Base-by-base conservation (phyloP, 2,797 vertebrate species). In the Chelon labrosus region DNA sequence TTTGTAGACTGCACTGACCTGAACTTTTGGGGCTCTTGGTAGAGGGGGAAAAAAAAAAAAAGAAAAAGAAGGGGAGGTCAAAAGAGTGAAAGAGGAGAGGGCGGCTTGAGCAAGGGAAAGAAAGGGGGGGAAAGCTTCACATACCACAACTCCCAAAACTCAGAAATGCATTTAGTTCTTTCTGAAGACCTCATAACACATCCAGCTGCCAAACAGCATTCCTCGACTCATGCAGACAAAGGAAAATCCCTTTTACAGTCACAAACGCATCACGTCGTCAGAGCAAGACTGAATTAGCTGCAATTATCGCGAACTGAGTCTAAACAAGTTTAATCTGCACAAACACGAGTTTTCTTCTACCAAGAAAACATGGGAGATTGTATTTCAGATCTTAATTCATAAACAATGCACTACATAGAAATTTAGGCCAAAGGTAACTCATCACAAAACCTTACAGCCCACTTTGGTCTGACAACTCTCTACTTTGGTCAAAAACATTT, bases 121-220 rank as follows among this genome's bases (percentile, higher is more conserved):
- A 25, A 47, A 14, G 49, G 79, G 78, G 78, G 68, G 53, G 11
- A 12, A 60, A 63, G 66, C 53, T 80, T 71, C 83, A 82, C 90
- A 92, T 91, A 86, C 89, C 92, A 89, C 84, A 90, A 91, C 83
- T 91, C 89, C 86, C 90, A 72, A 57, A 85, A 90, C 86, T 84
- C 84, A 82, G 83, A 83, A 84, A 78, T 68, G 75, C 75, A 79
- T 86, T 90, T 87, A 79, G 77, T 70, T 84, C 73, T 67, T 86
- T 65, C 31, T 86, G 72, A 81, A 82, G 83, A 88, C 79, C 68
- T 89, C 80, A 88, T 83, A 83, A 86, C 70, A 72, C 70, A 72
- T 63, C 74, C 70, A 75, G 83, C 82, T 89, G 90, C 87, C 88
- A 91, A 88, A 89, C 85, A 82, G 67, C 89, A 88, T 92, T 91